A percentile compares a stretch with the other conserved stretches of the same genome.
Conservation (phyloP, 1,140 invertebrate genomes). For the Himalopsyche phryganea region DNA sequence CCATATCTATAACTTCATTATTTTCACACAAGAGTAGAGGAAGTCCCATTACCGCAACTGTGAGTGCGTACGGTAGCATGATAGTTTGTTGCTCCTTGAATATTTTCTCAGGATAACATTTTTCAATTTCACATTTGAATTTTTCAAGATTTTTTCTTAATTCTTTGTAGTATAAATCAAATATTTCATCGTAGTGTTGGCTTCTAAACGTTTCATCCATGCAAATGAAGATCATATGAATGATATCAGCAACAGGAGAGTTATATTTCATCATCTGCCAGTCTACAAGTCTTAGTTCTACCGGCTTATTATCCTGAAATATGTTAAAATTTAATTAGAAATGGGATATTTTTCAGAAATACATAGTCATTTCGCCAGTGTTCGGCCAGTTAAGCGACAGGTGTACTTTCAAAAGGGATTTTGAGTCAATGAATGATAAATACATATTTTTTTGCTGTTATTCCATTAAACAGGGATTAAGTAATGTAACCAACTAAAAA, state of each 20-base stretch:
- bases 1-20: conserved; percentile 19
- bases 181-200: conserved; percentile 43
- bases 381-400: no score
- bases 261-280: conserved; percentile 52
- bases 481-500: no score
- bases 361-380: no score
- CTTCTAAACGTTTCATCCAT: conserved; percentile 46
- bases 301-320: conserved; percentile 39
- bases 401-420: no score
- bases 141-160: conserved; percentile 31
- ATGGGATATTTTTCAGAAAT: no score
- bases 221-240: conserved; percentile 54
- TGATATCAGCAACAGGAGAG: conserved; percentile 51
- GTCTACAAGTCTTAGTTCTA: conserved; percentile 47
- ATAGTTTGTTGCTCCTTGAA: conserved; percentile 22
- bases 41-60: conserved; percentile 6
- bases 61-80: conserved; percentile 15
- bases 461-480: no score
- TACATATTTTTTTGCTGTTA: no score
- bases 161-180: conserved; percentile 48
- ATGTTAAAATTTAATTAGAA: neutral
- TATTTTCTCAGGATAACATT: conserved; percentile 16
- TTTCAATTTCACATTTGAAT: conserved; percentile 16
- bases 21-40: conserved; percentile 20
- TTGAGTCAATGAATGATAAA: no score